Conservation (phyloP, 2,113 vertebrate genomes). For the Myotis lucifugus region DNA sequence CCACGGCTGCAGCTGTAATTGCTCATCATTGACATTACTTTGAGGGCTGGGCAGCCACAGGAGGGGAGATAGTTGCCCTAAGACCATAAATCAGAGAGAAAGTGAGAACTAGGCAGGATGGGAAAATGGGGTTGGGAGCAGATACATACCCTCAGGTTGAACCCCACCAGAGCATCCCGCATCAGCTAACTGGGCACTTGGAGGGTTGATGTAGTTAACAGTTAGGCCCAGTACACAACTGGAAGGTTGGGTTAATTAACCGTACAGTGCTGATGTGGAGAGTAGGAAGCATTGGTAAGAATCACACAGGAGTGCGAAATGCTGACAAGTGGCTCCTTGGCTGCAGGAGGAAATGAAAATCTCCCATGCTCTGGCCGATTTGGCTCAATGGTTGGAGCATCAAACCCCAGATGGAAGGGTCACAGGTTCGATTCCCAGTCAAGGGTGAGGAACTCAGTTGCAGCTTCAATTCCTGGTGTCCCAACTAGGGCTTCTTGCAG, state of each 20-base stretch:
- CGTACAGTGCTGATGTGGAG: accelerated
- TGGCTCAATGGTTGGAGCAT: too few species aligned
- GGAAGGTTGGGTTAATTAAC: accelerated
- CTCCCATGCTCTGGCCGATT: not conserved
- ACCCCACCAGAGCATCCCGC: not conserved
- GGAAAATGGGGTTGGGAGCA: not conserved
- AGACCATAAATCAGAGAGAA: not conserved
- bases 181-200: not conserved
- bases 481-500: too few species aligned
- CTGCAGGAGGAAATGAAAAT: not conserved
- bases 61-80: too few species aligned
- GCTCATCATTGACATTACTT: not conserved
- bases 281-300: accelerated
- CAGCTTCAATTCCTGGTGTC: too few species aligned
- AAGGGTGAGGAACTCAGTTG: too few species aligned
- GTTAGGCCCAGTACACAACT: not conserved
- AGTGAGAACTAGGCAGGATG: not conserved
- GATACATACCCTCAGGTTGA: not conserved
- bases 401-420: too few species aligned
- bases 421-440: too few species aligned
- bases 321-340: too few species aligned
- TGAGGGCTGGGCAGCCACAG: not conserved
- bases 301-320: not conserved
- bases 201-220: not conserved
- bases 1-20: not conserved